Conservation (phyloP, 2,888 invertebrate species). For the Drosophila percnosoma region DNA sequence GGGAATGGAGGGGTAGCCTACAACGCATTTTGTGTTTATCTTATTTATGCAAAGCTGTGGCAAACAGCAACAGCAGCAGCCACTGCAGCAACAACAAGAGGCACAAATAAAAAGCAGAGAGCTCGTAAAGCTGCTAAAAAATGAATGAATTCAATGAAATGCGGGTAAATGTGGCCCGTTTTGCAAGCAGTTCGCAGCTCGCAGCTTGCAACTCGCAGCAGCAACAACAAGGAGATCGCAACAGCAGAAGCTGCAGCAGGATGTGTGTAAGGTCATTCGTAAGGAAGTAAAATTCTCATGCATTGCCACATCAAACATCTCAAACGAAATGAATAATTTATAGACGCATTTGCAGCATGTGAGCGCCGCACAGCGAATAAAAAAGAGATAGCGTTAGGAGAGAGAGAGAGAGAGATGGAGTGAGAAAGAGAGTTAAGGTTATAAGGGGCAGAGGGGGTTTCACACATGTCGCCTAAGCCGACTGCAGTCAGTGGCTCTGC, state of each 20-base stretch:
- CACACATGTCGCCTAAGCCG: conserved; percentile 56
- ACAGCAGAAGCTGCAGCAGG: conserved; percentile 7
- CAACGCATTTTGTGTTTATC: conserved; percentile 72
- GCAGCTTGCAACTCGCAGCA: conserved; percentile 6
- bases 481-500: conserved; percentile 49
- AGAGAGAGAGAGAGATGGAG: not conserved
- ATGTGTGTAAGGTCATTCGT: conserved; percentile 54
- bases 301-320: conserved; percentile 77
- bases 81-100: conserved; percentile 14
- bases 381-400: not conserved
- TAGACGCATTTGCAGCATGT: conserved; percentile 66
- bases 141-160: conserved; percentile 79
- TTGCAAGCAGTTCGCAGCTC: conserved; percentile 23
- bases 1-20: not conserved
- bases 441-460: not conserved
- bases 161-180: conserved; percentile 53
- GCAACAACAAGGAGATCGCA: conserved; percentile 9
- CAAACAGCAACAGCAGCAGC: conserved; percentile 53
- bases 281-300: conserved; percentile 37
- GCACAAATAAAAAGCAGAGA: conserved; percentile 26
- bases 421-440: not conserved
- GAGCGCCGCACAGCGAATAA: not conserved
- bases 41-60: conserved; percentile 80
- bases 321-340: conserved; percentile 82
- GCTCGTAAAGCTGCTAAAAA: conserved; percentile 64